Evolutionary conservation across 2,888 invertebrate species (phyloP), one percentile per base, ranked within the genome.

Genomic region (Ectobius pallidus): DNA sequence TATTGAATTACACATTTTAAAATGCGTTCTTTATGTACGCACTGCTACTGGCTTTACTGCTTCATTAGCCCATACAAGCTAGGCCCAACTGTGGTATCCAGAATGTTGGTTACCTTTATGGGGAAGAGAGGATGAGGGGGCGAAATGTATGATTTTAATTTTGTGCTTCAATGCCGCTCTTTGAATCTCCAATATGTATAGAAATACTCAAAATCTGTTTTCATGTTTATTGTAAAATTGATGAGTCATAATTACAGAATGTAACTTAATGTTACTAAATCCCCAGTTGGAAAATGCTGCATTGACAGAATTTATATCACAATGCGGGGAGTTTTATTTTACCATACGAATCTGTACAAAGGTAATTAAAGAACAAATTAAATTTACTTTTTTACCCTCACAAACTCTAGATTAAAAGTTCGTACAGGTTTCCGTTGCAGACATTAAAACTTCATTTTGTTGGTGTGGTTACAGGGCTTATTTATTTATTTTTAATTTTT

Each of bases 171-270:
- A 14, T 25, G 3, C 52, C 6, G 34, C 6, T 25, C 6, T 58
- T 30, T 30, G n/a, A 30, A 14, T 58, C 16, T 58, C 18, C 3
- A 58, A 4, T 30, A 25, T n/a, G n/a, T 44, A 18, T 27, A 44
- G 46, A 65, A 65, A 44, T n/a, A 14, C 18, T 46, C 46, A 6
- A 65, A 65, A 65, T 65, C 44, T 65, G 65, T 65, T 65, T 65
- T n/a, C 65, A 46, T 65, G 65, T 65, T 46, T 46, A 65, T 30
- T 65, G 46, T 42, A 18, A 65, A 65, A 65, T 44, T 58, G 58
- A 58, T 30, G 58, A n/a, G 30, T 20, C 14, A 58, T 58, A 58
- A 58, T 58, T 58, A 58, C 6, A 58, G 30, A 20, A 9, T 52
- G 52, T 25, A 25, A 52, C 52, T 52, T 52, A n/a, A n/a, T n/a